A percentile compares a stretch with the other conserved stretches of the same genome.
Evolutionary conservation across 2,113 vertebrate genomes (phyloP).

Genomic region (Sciurus niger): DNA sequence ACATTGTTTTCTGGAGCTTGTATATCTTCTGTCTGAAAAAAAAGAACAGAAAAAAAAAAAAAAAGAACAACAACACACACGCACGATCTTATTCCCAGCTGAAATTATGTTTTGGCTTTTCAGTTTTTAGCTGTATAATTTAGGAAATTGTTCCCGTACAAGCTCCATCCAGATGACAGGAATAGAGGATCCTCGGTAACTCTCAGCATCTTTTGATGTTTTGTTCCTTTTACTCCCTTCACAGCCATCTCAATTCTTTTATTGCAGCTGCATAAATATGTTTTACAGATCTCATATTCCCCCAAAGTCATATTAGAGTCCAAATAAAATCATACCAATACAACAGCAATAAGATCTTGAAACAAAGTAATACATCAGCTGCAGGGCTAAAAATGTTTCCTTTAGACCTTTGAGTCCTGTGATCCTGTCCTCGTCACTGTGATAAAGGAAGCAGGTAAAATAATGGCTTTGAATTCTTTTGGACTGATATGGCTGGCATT

Average conservation of each 20-base stretch:
- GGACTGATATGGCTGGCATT: neutral
- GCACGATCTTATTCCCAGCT: constrained; percentile 3
- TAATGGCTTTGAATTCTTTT: neutral
- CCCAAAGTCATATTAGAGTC: constrained; percentile 75
- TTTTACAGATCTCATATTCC: constrained; percentile 66
- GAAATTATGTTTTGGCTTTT: constrained; percentile 67
- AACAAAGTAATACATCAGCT: constrained; percentile 60
- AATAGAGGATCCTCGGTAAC: neutral
- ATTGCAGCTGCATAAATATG: constrained; percentile 74
- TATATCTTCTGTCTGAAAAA: neutral
- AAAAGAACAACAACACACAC: neutral
- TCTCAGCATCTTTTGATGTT: constrained; percentile 1
- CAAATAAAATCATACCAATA: constrained; percentile 72
- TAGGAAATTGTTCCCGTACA: constrained; percentile 48
- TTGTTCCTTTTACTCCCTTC: constrained; percentile 66
- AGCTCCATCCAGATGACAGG: constrained; percentile 12
- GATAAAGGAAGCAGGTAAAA: constrained; percentile 61
- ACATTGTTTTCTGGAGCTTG: neutral
- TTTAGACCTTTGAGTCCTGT: constrained; percentile 16
- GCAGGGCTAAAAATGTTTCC: constrained; percentile 60
- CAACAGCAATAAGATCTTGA: constrained; percentile 58
- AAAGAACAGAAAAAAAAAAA: neutral
- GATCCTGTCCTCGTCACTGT: neutral
- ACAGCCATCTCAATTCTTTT: constrained; percentile 66
- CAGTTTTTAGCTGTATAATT: constrained; percentile 53